Conservation (phyloP, 1,140 invertebrate genomes). For the Marisa cornuarietis region DNA sequence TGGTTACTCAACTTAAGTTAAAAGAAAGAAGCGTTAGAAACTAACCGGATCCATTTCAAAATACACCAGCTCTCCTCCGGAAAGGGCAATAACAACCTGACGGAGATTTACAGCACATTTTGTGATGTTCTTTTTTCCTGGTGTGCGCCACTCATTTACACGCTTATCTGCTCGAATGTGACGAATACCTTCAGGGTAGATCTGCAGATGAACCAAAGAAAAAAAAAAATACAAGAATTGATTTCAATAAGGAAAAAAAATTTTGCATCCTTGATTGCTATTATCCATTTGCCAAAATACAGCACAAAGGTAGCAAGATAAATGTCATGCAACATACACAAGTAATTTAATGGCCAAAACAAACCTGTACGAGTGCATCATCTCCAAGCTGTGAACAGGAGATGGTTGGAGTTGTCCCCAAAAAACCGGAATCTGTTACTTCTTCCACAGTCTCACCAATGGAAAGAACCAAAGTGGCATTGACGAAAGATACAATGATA, state of each 20-base stretch:
- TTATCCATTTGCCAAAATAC: too few species aligned
- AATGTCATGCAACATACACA: neutral
- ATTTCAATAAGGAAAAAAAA: too few species aligned
- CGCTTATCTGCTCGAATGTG: constrained; percentile 97
- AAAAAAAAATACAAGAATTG: neutral
- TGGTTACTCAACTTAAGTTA: too few species aligned
- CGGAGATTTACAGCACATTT: constrained; percentile 98
- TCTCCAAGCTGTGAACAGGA: constrained; percentile 96
- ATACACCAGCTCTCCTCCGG: constrained; percentile 97
- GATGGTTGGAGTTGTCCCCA: constrained; percentile 97
- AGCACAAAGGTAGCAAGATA: neutral
- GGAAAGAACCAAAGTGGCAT: constrained; percentile 97
- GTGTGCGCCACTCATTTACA: constrained; percentile 99
- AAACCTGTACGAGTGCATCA: constrained; percentile 95
- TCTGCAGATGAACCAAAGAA: constrained; percentile 50
- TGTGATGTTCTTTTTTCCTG: constrained; percentile 95
- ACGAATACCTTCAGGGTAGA: constrained; percentile 97
- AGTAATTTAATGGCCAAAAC: neutral
- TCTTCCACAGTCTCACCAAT: constrained; percentile 99
- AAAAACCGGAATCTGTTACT: constrained; percentile 98
- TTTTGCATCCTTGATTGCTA: too few species aligned
- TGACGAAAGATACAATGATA: constrained; percentile 99
- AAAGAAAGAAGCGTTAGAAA: constrained; percentile 30
- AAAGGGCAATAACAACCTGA: constrained; percentile 94
- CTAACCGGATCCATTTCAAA: constrained; percentile 99